Base-by-base conservation (phyloP, 2,113 vertebrate genomes). In the Mohoua ochrocephala region DNA sequence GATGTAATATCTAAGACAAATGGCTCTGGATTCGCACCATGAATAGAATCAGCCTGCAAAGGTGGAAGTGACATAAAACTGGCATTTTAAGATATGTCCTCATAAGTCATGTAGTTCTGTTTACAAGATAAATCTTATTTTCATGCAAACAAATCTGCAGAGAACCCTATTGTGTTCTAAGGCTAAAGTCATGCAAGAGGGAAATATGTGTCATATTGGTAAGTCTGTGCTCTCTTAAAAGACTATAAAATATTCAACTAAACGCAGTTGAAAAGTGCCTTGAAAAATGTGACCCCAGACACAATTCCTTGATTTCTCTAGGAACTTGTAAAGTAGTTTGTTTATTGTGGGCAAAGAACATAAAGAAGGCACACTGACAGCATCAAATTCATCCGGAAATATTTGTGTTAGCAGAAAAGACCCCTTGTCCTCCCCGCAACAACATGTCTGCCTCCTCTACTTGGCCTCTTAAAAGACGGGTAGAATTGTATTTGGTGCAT, bases 401-500 rank as follows among this genome's bases (percentile, higher is more conserved):
- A 96, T 91, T 95, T 96, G 71, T 85, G 83, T 91, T 84, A 91
- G 54, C 96, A 93, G 93, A 92, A 97, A 85, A 87, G 65, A 88
- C 6, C 1, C 8, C 54, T 80, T 80, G 21, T 21, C 8, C 27
- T 64, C 31, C 61, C 17, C 11, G 9, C 52, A 63, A 23, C 20
- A 56, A 91, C 13, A 7, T 42, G 47, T 45, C 91, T 96, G 84
- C 69, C 85, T 96, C 47, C 19, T 96, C 93, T 94, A 77, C 91
- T 82, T 83, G 89, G 91, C 88, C 89, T 97, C 97, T 96, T 96
- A 52, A 91, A 97, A 96, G 96, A 97, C 6, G 71, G 89, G 90
- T 91, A 93, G 96, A 97, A 96, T 73, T 89, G 94, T 53, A 53
- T 97, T 97, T 92, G 96, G 94, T 98, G 96, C 87, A 89, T 93